Conservation (phyloP, 2,888 invertebrate species). For the Cabera pusaria region DNA sequence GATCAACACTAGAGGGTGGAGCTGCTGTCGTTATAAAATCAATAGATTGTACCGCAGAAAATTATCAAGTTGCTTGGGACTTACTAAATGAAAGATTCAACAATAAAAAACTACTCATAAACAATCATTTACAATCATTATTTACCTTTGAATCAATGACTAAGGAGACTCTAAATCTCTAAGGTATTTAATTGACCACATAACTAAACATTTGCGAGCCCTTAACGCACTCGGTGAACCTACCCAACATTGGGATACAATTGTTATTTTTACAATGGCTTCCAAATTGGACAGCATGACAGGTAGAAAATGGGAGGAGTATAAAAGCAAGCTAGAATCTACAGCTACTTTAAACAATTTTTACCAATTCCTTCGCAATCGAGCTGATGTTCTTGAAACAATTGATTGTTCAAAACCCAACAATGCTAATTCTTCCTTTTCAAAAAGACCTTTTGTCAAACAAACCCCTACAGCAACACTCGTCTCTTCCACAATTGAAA, state of each 20-base stretch:
- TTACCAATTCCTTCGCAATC: no score
- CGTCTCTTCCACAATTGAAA: no score
- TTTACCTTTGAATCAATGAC: slow-evolving; percentile 23
- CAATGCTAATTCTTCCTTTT: no score
- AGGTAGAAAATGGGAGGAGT: background rate
- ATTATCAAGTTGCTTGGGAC: slow-evolving; percentile 33
- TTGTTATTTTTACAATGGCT: background rate
- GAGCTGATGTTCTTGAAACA: no score
- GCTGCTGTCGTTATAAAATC: slow-evolving; percentile 29
- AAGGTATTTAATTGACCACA: slow-evolving; percentile 30
- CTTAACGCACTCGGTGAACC: slow-evolving; percentile 29
- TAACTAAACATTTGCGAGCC: slow-evolving; percentile 34
- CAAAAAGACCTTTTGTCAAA: no score
- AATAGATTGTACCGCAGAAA: slow-evolving; percentile 28
- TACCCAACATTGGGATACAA: slow-evolving; percentile 13
- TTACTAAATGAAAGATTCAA: slow-evolving; percentile 23
- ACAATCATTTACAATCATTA: slow-evolving; percentile 24
- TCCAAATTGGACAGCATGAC: background rate
- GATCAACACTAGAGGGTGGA: slow-evolving; percentile 28
- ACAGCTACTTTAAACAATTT: no score
- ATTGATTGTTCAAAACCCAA: no score
- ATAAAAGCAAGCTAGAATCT: no score
- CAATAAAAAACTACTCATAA: slow-evolving; percentile 12
- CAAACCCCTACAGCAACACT: no score
- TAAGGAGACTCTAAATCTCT: slow-evolving; percentile 25